Base-by-base conservation (phyloP, 2,797 vertebrate species). In the Amazona finschi region DNA sequence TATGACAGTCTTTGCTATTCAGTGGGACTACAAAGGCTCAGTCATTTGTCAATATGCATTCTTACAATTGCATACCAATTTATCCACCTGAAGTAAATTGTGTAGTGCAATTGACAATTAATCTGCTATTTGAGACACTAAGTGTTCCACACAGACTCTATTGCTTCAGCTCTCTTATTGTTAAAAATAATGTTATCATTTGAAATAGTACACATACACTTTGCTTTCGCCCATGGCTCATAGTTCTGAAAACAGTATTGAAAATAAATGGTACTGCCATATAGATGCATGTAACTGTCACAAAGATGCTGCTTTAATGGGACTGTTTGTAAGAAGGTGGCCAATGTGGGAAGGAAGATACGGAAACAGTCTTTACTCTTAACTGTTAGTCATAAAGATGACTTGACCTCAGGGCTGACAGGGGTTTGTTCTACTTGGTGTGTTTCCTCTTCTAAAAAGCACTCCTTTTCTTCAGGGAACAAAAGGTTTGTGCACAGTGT, bases 1-100 rank as follows among this genome's bases (percentile, higher is more conserved):
- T 97, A 94, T 97, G 97, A 97, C 94, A 97, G 87, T 46, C 60
- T 88, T 87, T 69, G 66, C 87, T 95, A 90, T 96, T 97, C 96
- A 96, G 76, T 5, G 11, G 55, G 41, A 77, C 90, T 67, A 33
- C 85, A 95, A 93, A 90, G 82, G 81, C 85, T 78, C 94, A 96
- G 93, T 94, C 85, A 76, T 92, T 95, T 97, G 92, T 95, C 91
- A 91, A 66, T 94, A 89, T n/a, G 58, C 60, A 84, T 96, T 96
- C 92, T 47, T 72, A 77, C 22, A 90, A 60, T 85, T 95, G 91
- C 53, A 83, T 86, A 91, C 90, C 24, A 44, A 44, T 28, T 36
- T 44, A 17, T 79, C 95, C 76, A 86, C 71, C 91, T 93, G 49
- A 80, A 43, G 46, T 33, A 64, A 87, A 92, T 43, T 27, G 55